Conservation (phyloP, 1,140 invertebrate species). For the Hermatobates lingyangjiaoensis region DNA sequence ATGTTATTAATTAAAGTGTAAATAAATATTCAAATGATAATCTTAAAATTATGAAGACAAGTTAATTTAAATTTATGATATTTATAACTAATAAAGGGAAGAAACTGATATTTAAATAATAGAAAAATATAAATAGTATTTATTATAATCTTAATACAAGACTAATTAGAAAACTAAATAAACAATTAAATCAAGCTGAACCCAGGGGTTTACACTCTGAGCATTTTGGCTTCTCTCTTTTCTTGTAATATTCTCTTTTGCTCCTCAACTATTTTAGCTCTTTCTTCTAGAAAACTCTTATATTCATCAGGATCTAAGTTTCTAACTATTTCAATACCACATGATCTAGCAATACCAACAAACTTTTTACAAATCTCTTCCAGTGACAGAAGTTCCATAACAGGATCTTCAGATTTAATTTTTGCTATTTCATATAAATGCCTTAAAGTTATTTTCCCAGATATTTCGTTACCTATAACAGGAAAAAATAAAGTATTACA, state of each 20-base stretch:
- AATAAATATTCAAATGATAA: no score
- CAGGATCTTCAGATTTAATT: constrained; percentile 76
- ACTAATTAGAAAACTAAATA: no score
- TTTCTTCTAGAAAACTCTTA: constrained; percentile 59
- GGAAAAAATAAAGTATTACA: no score
- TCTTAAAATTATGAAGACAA: no score
- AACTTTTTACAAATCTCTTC: constrained; percentile 64
- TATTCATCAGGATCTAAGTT: constrained; percentile 68
- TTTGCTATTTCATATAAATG: constrained; percentile 97
- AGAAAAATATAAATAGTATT: no score
- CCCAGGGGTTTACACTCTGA: no score
- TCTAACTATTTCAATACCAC: constrained; percentile 73
- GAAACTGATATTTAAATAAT: no score
- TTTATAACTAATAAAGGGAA: no score
- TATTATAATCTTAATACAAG: no score
- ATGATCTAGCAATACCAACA: constrained; percentile 50
- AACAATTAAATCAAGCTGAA: no score
- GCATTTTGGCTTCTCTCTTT: constrained; percentile 78
- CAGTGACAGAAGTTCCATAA: constrained; percentile 40
- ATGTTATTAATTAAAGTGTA: no score
- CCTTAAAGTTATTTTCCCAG: constrained; percentile 83
- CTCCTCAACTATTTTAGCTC: constrained; percentile 46
- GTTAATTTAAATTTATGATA: no score
- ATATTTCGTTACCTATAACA: constrained; percentile 48
- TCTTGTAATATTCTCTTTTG: constrained; percentile 65